Evolutionary conservation across 2,113 vertebrate genomes (phyloP).

Genomic region (Athene cunicularia): DNA sequence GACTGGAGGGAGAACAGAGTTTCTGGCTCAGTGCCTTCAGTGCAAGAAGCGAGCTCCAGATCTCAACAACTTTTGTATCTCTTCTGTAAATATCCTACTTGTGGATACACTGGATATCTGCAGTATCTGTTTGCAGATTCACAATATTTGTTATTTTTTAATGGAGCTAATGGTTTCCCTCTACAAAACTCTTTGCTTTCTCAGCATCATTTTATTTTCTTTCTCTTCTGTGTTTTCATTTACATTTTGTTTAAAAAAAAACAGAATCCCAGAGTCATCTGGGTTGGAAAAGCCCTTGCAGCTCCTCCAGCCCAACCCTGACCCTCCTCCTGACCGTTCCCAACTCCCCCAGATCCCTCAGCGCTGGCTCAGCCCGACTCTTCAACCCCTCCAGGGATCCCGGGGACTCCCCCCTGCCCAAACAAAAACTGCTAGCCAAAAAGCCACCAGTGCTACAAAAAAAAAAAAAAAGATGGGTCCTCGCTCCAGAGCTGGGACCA

Average conservation of each 20-base stretch:
- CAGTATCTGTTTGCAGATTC: background rate
- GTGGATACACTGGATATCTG: fast-evolving
- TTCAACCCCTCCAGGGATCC: no score
- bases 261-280: no score
- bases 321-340: no score
- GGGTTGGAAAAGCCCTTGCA: no score
- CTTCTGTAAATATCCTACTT: background rate
- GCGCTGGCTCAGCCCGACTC: no score
- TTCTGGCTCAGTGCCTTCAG: background rate
- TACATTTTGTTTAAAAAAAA: background rate
- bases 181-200: background rate
- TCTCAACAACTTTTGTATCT: background rate
- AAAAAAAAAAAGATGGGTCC: no score
- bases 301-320: no score
- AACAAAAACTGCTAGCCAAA: background rate
- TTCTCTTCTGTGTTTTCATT: background rate
- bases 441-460: background rate
- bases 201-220: background rate
- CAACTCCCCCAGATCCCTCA: no score
- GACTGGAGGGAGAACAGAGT: background rate
- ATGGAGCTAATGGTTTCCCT: background rate
- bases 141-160: background rate
- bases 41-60: background rate
- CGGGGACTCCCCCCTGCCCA: background rate
- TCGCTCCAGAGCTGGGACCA: background rate